Evolutionary conservation across 2,888 invertebrate genomes (phyloP).

Genomic region (Papilio demoleus): DNA sequence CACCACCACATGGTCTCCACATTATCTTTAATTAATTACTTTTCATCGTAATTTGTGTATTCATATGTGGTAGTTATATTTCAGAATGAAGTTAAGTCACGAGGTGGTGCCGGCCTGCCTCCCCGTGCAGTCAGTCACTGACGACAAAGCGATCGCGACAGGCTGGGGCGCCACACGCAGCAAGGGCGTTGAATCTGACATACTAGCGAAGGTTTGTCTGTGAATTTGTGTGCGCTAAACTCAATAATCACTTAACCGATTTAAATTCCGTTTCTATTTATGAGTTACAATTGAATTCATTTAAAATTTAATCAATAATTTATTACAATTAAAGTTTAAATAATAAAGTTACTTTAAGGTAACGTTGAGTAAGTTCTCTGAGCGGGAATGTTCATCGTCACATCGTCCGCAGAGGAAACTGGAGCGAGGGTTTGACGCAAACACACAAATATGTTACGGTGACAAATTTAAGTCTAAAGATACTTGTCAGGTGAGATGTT

Average conservation of each 20-base stretch:
- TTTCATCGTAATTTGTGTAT: neutral
- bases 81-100: slow-evolving; percentile 55
- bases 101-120: slow-evolving; percentile 61
- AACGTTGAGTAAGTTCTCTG: slow-evolving; percentile 51
- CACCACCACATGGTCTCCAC: no score
- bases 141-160: slow-evolving; percentile 52
- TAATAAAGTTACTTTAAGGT: slow-evolving; percentile 49
- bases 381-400: slow-evolving; percentile 50
- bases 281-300: neutral
- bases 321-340: no score
- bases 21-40: no score
- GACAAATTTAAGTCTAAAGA: slow-evolving; percentile 54
- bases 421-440: slow-evolving; percentile 51
- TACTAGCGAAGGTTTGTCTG: slow-evolving; percentile 57
- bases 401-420: slow-evolving; percentile 47
- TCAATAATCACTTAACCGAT: no score
- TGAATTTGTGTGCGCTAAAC: no score
- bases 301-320: neutral
- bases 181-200: slow-evolving; percentile 48
- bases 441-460: slow-evolving; percentile 63
- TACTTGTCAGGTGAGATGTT: slow-evolving; percentile 58
- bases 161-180: slow-evolving; percentile 62
- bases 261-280: no score
- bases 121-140: slow-evolving; percentile 49
- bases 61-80: neutral